A percentile compares a stretch with the other conserved stretches of the same genome.
These are phyloP conservation scores for Stenodera caucasica DNA, from an alignment of 2,888 invertebrate genomes.

Conservation along the genomic window DNA sequence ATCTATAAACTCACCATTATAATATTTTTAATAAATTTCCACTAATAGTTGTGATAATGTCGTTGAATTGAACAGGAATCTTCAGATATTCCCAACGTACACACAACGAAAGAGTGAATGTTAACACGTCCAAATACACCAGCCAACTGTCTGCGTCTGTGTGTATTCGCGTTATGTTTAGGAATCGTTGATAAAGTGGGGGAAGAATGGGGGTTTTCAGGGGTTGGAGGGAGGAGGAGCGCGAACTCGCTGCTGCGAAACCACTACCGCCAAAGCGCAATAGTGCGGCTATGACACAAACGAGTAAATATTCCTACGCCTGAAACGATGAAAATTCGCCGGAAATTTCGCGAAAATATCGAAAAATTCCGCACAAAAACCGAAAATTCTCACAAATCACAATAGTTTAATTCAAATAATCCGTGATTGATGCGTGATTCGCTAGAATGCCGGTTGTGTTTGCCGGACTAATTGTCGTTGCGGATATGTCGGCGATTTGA, in stretches of 20 bases:
- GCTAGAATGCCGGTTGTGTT: no score
- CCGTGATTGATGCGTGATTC: no score
- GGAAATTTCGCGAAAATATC: constrained; percentile 8
- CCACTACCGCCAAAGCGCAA: constrained; percentile 54
- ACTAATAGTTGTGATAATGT: constrained; percentile 45
- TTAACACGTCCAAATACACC: constrained; percentile 48
- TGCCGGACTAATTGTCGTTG: constrained; percentile 63
- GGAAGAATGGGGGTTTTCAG: neutral
- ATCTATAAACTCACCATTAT: constrained; percentile 52
- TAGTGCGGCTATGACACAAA: constrained; percentile 56
- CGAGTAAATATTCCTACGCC: constrained; percentile 57
- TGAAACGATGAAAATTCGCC: constrained; percentile 17
- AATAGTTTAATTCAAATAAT: no score
- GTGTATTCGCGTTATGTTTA: constrained; percentile 53
- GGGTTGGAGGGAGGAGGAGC: constrained; percentile 35
- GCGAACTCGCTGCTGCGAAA: constrained; percentile 48
- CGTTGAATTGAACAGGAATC: constrained; percentile 20
- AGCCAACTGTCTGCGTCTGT: constrained; percentile 52
- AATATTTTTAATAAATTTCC: constrained; percentile 53
- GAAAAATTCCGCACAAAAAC: constrained; percentile 14
- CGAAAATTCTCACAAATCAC: no score
- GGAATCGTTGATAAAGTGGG: constrained; percentile 37
- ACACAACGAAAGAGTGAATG: neutral
- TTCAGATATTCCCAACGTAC: neutral
- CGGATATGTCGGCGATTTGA: constrained; percentile 66